These are phyloP conservation scores for Leguminivora glycinivorella DNA, from an alignment of 1,140 invertebrate genomes.

Conservation along the genomic window DNA sequence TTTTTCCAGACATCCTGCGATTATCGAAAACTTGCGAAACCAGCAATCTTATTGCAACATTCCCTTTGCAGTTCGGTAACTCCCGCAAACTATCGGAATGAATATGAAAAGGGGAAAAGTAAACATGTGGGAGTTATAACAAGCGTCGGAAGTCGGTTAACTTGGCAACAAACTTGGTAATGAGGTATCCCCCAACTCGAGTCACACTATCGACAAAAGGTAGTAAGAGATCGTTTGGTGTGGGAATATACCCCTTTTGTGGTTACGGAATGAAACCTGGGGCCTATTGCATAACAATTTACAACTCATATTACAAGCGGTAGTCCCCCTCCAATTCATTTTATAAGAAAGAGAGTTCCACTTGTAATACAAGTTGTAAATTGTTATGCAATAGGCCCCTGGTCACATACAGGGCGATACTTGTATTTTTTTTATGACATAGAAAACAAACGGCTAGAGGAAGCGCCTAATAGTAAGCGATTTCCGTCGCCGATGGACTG, in stretches of 20 bases:
- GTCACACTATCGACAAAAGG: not conserved
- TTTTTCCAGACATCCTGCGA: not conserved
- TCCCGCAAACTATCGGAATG: conserved; percentile 4
- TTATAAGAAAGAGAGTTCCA: too few relatives aligned
- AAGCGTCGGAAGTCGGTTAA: conserved; percentile 9
- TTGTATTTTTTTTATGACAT: too few relatives aligned
- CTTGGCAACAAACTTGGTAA: conserved; percentile 16
- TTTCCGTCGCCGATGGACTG: too few relatives aligned
- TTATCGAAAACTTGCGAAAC: not conserved
- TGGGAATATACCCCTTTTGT: not conserved
- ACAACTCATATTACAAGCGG: too few relatives aligned
- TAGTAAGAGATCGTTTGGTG: not conserved
- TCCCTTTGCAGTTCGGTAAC: not conserved
- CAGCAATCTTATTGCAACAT: not conserved
- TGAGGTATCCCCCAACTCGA: conserved; percentile 8
- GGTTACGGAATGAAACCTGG: not conserved
- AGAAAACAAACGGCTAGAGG: too few relatives aligned
- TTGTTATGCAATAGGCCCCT: too few relatives aligned
- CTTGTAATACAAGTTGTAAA: too few relatives aligned
- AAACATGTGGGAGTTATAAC: conserved; percentile 13
- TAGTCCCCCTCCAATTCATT: too few relatives aligned
- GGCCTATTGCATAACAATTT: too few relatives aligned
- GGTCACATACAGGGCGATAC: too few relatives aligned
- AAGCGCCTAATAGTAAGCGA: too few relatives aligned
- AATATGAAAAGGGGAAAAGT: conserved; percentile 14